Evolutionary conservation across 2,888 invertebrate genomes (phyloP), one percentile per base, ranked within the genome.

Genomic region (Stictocephala bisonia): DNA sequence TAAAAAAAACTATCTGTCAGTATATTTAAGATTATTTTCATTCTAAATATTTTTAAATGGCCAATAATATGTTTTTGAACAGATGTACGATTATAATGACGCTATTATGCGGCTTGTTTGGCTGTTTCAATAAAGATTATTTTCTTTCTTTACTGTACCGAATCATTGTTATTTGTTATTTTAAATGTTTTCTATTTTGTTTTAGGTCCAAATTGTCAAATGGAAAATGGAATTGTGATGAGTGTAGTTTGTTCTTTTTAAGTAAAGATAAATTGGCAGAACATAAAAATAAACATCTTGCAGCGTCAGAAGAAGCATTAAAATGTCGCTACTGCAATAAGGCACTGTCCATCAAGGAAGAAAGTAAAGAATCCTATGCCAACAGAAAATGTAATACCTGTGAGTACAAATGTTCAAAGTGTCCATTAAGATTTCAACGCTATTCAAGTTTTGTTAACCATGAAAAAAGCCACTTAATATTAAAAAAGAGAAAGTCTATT

Each of bases 311-410:
- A 15, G 9, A n/a, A 44, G 13, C 11, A 20, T 22, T 60, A 20
- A 35, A 35, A 2, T 60, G 60, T 60, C 35, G 35, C 35, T 60
- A 60, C n/a, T 60, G 60, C 40, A 11, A 40, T 13, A 60, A 60
- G 15, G 26, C 1, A 35, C 18, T 60, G 2, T 40, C 60, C n/a
- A 40, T 7, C 40, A 4, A n/a, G 9, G 9, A 7, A 22, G 60
- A 3, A 11, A 60, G 20, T 26, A 60, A 27, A 22, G 60, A 35
- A 20, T 22, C 40, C 15, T 35, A 22, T 35, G 22, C 20, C 13
- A 60, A 60, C 40, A 60, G n/a, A 40, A 60, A 60, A 40, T 60
- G 60, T 60, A 40, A 60, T 40, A 60, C 60, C 9, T 60, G 60
- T 60, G 60, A 60, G 40, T 60, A 60, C 40, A 18, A 26, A 13